These are phyloP conservation scores for Achatina immaculata DNA, from an alignment of 1,140 invertebrate species.

Conservation along the genomic window DNA sequence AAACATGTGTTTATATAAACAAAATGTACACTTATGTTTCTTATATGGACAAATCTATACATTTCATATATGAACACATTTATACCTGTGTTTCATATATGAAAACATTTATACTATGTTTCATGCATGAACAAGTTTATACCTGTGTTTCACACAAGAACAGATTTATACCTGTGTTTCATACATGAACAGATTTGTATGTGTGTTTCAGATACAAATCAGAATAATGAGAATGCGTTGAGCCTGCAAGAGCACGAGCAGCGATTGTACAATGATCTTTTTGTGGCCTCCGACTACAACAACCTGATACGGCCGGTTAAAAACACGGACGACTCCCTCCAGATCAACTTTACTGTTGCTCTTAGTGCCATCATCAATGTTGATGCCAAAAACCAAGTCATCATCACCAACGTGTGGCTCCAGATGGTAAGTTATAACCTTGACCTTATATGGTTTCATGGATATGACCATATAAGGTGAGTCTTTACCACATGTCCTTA, in stretches of 20 bases:
- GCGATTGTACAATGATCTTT: constrained; percentile 90
- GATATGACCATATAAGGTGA: not conserved
- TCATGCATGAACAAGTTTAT: too few species aligned
- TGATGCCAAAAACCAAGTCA: constrained; percentile 98
- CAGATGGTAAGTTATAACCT: constrained; percentile 80
- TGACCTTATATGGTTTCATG: not conserved
- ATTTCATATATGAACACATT: too few species aligned
- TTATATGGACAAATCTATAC: too few species aligned
- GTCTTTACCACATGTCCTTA: not conserved
- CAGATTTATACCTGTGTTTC: not conserved
- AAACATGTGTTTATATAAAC: too few species aligned
- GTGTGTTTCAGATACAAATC: too few species aligned
- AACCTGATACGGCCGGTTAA: constrained; percentile 97
- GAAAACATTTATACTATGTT: too few species aligned
- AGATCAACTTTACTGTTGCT: constrained; percentile 94
- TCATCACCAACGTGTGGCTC: constrained; percentile 99
- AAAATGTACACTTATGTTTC: too few species aligned
- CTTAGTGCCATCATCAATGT: constrained; percentile 99
- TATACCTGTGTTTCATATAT: too few species aligned
- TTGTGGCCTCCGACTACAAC: constrained; percentile 91
- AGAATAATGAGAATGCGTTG: too few species aligned
- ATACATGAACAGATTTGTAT: too few species aligned
- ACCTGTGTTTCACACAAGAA: not conserved
- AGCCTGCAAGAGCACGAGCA: too few species aligned
- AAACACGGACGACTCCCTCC: constrained; percentile 96